phyloP scores from a whole-genome alignment of 2,888 invertebrate genomes.

The Gymnocheta viridis region DNA sequence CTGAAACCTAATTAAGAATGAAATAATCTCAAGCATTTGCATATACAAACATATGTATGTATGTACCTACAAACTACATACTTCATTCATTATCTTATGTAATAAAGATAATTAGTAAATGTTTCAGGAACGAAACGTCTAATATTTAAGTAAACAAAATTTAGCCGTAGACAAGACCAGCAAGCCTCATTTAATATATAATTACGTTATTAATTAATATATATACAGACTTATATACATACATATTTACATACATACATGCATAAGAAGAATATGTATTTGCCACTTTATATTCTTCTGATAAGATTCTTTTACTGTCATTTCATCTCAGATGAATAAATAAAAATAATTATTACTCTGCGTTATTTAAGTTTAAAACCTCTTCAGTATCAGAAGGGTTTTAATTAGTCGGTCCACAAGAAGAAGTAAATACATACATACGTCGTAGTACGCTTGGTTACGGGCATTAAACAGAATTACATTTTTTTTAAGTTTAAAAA shows the following conservation, averaged over 20 bases:
- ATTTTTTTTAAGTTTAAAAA: neutral
- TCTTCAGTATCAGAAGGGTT: constrained; percentile 28
- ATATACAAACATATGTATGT: neutral
- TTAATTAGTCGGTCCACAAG: neutral
- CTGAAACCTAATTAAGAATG: no score
- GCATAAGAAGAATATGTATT: neutral
- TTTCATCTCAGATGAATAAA: constrained; percentile 34
- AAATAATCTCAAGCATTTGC: no score
- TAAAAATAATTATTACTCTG: neutral
- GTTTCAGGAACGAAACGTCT: neutral
- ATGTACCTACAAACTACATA: neutral
- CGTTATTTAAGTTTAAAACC: constrained; percentile 17
- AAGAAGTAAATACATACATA: neutral
- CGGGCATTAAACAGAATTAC: neutral
- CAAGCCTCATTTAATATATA: neutral
- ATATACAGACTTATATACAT: neutral
- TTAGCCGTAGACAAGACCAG: neutral
- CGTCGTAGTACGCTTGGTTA: neutral
- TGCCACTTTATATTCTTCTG: constrained; percentile 25
- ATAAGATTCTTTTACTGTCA: constrained; percentile 48
- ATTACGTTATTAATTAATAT: neutral
- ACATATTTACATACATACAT: neutral
- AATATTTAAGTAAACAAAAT: neutral
- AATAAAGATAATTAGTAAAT: neutral
- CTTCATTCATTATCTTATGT: neutral